Evolutionary conservation across 2,113 vertebrate species (phyloP).

Genomic region (Tenebrosternarchus preto): DNA sequence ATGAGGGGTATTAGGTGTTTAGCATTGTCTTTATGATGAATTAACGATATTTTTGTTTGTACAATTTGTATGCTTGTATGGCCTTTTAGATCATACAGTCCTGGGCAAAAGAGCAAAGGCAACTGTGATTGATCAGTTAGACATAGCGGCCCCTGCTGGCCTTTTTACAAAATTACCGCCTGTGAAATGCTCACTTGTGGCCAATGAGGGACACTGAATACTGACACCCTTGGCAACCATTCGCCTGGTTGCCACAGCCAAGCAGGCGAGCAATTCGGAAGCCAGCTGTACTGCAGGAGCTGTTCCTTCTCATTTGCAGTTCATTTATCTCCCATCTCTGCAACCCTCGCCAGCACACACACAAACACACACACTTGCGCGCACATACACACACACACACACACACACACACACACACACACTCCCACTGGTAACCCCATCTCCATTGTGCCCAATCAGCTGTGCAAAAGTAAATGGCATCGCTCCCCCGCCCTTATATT

Average conservation of each 20-base stretch:
- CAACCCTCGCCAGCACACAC: constrained; percentile 47
- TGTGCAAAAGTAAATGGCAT: constrained; percentile 70
- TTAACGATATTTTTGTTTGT: neutral
- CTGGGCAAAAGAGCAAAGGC: neutral
- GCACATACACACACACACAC: constrained; percentile 41
- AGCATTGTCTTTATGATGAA: neutral
- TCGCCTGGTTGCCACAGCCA: constrained; percentile 57
- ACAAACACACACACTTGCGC: constrained; percentile 35
- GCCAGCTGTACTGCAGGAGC: constrained; percentile 58
- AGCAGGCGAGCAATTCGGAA: constrained; percentile 54
- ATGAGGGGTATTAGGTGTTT: neutral
- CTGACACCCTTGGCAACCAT: constrained; percentile 60
- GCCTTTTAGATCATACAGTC: neutral
- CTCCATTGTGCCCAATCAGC: constrained; percentile 69
- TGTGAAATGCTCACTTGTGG: constrained; percentile 30
- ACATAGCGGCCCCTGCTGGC: constrained; percentile 48
- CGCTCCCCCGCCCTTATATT: constrained; percentile 62
- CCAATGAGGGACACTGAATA: constrained; percentile 49
- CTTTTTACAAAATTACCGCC: neutral
- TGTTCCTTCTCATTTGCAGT: constrained; percentile 58
- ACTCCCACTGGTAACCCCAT: constrained; percentile 55
- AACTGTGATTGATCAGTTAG: constrained; percentile 17
- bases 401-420: constrained; percentile 35
- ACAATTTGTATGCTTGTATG: neutral
- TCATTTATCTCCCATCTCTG: constrained; percentile 60